A percentile compares a stretch with the other conserved stretches of the same genome.
phyloP scores from a whole-genome alignment of 2,888 invertebrate genomes.

The Aproaerema taeniolella region DNA sequence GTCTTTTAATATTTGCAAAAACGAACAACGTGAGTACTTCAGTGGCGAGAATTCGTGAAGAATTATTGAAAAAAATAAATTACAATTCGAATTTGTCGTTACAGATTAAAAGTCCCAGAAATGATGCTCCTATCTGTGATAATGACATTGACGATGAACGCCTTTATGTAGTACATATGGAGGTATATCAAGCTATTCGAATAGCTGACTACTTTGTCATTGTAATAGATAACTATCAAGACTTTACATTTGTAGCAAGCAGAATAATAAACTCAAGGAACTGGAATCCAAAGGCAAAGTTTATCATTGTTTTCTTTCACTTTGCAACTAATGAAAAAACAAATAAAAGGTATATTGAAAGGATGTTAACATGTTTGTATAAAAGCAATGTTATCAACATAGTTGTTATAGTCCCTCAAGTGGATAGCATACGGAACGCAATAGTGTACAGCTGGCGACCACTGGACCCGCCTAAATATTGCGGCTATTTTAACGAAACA shows the following conservation, averaged over 20 bases:
- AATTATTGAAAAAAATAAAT: constrained; percentile 35
- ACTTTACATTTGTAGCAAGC: constrained; percentile 40
- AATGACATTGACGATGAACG: constrained; percentile 20
- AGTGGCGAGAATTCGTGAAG: constrained; percentile 35
- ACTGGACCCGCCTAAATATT: constrained; percentile 55
- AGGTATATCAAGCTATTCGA: constrained; percentile 34
- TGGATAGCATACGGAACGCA: constrained; percentile 37
- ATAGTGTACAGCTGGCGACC: constrained; percentile 54
- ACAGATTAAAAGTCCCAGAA: constrained; percentile 35
- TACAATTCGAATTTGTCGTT: constrained; percentile 21
- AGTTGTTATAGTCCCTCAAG: constrained; percentile 42
- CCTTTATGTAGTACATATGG: constrained; percentile 30
- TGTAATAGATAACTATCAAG: constrained; percentile 40
- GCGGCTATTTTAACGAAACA: constrained; percentile 55
- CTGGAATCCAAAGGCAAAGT: constrained; percentile 59
- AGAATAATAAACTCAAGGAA: constrained; percentile 43
- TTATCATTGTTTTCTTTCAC: constrained; percentile 47
- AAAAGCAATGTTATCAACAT: constrained; percentile 49
- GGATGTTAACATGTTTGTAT: constrained; percentile 48
- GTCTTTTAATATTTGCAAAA: constrained; percentile 43
- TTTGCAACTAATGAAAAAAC: constrained; percentile 23
- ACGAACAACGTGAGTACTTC: constrained; percentile 36
- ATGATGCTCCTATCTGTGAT: constrained; percentile 34
- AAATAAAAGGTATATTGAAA: constrained; percentile 34
- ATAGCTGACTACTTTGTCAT: constrained; percentile 49